Evolutionary conservation across 2,113 vertebrate species (phyloP).

Genomic region (Suncus etruscus): DNA sequence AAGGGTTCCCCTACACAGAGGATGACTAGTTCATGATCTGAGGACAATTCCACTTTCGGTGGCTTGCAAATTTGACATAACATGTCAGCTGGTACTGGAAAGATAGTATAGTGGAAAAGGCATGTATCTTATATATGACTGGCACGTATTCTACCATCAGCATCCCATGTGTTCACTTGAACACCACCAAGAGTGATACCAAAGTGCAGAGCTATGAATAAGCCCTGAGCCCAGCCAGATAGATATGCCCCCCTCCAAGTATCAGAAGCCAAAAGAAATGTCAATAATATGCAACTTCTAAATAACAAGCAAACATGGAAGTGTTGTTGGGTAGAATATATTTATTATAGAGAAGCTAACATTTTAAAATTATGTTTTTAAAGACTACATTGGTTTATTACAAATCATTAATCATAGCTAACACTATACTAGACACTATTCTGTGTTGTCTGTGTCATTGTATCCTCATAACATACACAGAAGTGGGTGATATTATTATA

Average conservation of each 20-base stretch:
- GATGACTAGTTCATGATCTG: no score
- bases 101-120: no score
- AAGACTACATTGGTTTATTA: neutral
- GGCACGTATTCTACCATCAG: neutral
- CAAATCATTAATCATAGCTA: constrained; percentile 31
- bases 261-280: constrained; percentile 27
- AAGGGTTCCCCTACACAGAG: no score
- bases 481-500: neutral
- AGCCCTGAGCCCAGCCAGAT: neutral
- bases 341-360: neutral
- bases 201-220: no score
- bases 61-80: no score
- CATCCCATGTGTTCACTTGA: no score
- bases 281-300: constrained; percentile 9
- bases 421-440: neutral
- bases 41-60: no score
- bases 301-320: constrained; percentile 4
- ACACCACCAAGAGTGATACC: no score
- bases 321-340: neutral
- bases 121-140: no score
- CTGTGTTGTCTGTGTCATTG: neutral
- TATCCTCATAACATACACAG: neutral
- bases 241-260: neutral
- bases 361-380: constrained; percentile 20
- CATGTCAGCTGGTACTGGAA: no score